Percentiles rank a stretch among this genome's conserved stretches.
Evolutionary conservation across 2,797 vertebrate genomes (phyloP).

Genomic region (Crax fasciolata): DNA sequence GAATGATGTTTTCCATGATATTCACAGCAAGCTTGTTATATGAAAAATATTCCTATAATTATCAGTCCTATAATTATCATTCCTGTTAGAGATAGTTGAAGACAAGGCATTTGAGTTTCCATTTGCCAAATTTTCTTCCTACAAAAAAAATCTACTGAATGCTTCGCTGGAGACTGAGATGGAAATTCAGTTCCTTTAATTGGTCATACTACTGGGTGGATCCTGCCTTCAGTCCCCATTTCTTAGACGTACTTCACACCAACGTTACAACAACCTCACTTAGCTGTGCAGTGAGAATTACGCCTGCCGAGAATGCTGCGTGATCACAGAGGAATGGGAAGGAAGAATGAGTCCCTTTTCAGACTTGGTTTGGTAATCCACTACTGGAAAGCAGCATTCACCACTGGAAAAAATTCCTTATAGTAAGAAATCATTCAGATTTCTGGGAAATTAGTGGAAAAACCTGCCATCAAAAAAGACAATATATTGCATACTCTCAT

Average conservation of each 20-base stretch:
- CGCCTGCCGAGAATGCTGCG: background rate
- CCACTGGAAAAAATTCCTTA: constrained; percentile 1
- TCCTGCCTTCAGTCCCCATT: background rate
- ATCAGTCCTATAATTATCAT: background rate
- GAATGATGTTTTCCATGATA: background rate
- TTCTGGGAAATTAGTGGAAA: background rate
- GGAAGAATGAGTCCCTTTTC: constrained; percentile 27
- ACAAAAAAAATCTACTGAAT: background rate
- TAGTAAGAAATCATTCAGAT: constrained; percentile 13
- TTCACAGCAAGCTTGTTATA: background rate
- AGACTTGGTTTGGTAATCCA: background rate
- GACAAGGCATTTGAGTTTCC: background rate
- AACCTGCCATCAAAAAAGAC: background rate
- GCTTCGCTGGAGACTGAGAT: background rate
- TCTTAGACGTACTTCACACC: background rate
- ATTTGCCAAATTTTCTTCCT: background rate
- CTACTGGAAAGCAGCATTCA: background rate
- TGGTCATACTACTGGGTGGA: background rate
- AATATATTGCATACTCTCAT: background rate
- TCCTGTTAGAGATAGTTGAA: background rate
- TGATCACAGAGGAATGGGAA: background rate
- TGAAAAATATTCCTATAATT: background rate
- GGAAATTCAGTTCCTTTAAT: background rate
- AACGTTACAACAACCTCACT: background rate
- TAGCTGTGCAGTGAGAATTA: background rate